Evolutionary conservation across 2,888 invertebrate genomes (phyloP), one percentile per base, ranked within the genome.

Genomic region (Noctua comes): DNA sequence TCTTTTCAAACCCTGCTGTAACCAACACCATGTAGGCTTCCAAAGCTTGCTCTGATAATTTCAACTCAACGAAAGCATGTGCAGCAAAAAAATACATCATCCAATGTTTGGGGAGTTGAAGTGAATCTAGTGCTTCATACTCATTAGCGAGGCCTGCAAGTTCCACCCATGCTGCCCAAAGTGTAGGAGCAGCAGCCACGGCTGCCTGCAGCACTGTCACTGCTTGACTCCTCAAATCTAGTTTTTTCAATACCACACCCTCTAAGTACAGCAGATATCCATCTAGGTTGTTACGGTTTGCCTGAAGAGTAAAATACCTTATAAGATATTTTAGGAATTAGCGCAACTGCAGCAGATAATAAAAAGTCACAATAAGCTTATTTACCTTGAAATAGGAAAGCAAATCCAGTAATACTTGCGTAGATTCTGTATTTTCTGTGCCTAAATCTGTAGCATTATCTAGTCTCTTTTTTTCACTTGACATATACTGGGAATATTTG

Each of bases 121-220:
- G 92, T 6, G 97, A 96, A 80, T 97, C 97, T 36, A 98, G 92
- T 73, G 98, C 98, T 90, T 98, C 98, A 94, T 98, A 98, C 90
- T 98, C 98, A 83, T 98, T 97, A 75, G 99, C 98, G 2, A 99
- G 96, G 16, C 98, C 97, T 0, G 99, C 98, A 24, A 99, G 96
- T 93, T 99, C 99, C 57, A 99, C 97, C 99, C 99, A 99, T 0
- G 99, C 98, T 65, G 99, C 98, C 99, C 99, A 99, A 81, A 99
- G 97, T 91, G 98, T 97, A 0, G 99, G 99, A 76, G 98, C 98
- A 65, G 97, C 97, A 79, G 98, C 97, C 21, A 99, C 97, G 0
- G 99, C 97, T 90, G 98, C 98, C 36, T 98, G 97, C 65, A 99
- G 97, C 70, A 98, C 97, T 86, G 98, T 98, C 43, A 98, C 97